Percentiles rank a stretch among this genome's conserved stretches.
phyloP scores from a whole-genome alignment of 1,140 invertebrate genomes.

The Bombus balteatus region DNA sequence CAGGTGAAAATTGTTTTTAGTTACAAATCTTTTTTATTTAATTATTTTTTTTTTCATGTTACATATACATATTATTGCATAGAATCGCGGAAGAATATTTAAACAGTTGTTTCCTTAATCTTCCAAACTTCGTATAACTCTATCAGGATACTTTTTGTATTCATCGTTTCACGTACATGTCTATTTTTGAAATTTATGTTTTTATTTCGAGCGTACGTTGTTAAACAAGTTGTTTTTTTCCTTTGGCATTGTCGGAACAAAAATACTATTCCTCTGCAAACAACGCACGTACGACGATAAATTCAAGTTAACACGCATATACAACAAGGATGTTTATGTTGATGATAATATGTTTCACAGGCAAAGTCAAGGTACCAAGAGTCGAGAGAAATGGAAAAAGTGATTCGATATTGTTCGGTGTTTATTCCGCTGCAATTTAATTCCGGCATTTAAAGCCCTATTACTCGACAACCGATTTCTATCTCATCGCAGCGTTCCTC shows the following conservation, averaged over 20 bases:
- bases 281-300: constrained; percentile 26
- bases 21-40: neutral
- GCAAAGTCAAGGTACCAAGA: neutral
- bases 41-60: neutral
- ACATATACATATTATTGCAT: neutral
- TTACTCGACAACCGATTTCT: constrained; percentile 3
- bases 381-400: neutral
- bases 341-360: neutral
- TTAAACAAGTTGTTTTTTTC: neutral
- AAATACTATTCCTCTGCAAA: neutral
- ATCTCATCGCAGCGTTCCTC: neutral
- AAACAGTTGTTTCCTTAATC: neutral
- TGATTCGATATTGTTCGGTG: neutral
- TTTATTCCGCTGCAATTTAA: neutral
- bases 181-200: neutral
- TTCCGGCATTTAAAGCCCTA: neutral
- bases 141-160: neutral
- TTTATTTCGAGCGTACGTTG: neutral
- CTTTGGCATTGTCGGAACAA: neutral
- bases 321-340: neutral
- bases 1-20: neutral
- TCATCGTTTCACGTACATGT: neutral
- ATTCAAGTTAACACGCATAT: neutral
- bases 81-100: neutral
- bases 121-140: neutral